Evolutionary conservation across 2,797 vertebrate species (phyloP).

Genomic region (Oryzias dopingdopingensis): DNA sequence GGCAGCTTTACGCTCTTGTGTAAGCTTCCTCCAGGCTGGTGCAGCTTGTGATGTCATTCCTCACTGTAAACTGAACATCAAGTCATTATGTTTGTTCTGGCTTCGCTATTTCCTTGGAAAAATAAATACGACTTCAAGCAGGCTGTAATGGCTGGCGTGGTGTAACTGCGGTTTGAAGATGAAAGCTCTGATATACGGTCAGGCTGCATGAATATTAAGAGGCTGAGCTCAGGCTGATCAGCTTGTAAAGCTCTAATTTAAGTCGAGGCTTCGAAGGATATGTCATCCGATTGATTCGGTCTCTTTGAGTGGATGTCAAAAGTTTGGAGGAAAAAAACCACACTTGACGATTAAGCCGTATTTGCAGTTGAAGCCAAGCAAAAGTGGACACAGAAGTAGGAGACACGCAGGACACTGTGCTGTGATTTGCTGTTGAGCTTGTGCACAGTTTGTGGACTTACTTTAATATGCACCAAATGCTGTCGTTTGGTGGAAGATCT

Average conservation of each 20-base stretch:
- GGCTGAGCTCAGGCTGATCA: slow-evolving; percentile 36
- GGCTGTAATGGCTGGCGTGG: slow-evolving; percentile 30
- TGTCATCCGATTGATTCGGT: background rate
- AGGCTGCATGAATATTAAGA: slow-evolving; percentile 44
- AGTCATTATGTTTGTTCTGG: slow-evolving; percentile 58
- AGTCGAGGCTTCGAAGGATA: slow-evolving; percentile 5
- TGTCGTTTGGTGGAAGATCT: background rate
- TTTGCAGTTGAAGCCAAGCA: background rate
- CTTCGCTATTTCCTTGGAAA: slow-evolving; percentile 56
- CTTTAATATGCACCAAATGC: slow-evolving; percentile 4
- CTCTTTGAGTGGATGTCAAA: background rate
- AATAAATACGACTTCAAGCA: slow-evolving; percentile 53
- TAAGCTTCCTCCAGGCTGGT: slow-evolving; percentile 54
- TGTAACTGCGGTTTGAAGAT: slow-evolving; percentile 39
- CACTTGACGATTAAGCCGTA: background rate
- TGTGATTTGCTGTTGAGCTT: background rate
- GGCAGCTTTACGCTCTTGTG: slow-evolving; percentile 52
- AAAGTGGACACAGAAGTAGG: background rate
- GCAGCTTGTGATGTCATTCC: slow-evolving; percentile 64
- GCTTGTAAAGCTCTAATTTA: slow-evolving; percentile 28
- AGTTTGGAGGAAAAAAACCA: background rate
- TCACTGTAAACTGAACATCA: slow-evolving; percentile 63
- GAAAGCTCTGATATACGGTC: slow-evolving; percentile 52
- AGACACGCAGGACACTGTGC: background rate
- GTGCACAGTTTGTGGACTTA: background rate